Percentiles rank a stretch among this genome's conserved stretches.
Evolutionary conservation across 2,888 invertebrate genomes (phyloP).

Genomic region (Erebia ligea): DNA sequence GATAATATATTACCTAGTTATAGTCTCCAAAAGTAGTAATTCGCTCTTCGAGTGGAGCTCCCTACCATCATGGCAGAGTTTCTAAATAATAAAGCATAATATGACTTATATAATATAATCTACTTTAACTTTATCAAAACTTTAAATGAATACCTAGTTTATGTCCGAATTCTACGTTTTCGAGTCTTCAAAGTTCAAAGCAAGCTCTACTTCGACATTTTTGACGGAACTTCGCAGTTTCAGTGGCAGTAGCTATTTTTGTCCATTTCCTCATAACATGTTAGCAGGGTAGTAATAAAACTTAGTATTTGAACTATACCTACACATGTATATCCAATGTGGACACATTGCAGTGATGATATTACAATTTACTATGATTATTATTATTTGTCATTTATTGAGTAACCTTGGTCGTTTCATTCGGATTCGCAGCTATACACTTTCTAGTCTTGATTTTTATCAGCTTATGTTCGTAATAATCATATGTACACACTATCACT

Average conservation of each 20-base stretch:
- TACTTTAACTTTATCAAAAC: not conserved
- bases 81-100: not conserved
- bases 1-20: conserved; percentile 35
- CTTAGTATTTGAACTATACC: no score
- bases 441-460: conserved; percentile 76
- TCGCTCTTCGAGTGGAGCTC: not conserved
- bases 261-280: not conserved
- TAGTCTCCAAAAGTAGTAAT: conserved; percentile 21
- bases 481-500: conserved; percentile 29
- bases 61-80: not conserved
- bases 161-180: not conserved
- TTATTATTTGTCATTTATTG: not conserved
- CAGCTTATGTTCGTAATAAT: conserved; percentile 36
- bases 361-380: not conserved
- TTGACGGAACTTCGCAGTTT: no score
- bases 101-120: not conserved
- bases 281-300: not conserved
- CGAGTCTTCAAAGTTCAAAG: not conserved
- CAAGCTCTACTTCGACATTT: no score
- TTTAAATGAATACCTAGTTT: not conserved
- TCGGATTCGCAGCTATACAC: conserved; percentile 65
- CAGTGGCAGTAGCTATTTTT: no score
- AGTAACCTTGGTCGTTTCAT: conserved; percentile 56
- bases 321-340: not conserved
- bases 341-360: not conserved